These are phyloP conservation scores for Drosophila fungiperda DNA, from an alignment of 2,888 invertebrate species.

Conservation along the genomic window DNA sequence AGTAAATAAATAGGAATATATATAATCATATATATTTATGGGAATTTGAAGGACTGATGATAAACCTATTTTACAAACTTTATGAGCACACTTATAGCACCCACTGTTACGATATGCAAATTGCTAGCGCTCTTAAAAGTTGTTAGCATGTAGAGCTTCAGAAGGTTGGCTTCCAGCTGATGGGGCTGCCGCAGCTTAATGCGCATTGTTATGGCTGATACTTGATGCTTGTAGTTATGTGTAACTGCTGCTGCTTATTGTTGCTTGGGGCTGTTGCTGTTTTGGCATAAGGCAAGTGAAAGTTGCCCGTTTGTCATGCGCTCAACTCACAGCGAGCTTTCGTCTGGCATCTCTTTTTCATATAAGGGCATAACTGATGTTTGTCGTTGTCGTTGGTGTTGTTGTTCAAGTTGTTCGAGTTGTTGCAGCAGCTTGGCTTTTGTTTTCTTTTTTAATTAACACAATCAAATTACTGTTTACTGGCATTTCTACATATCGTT, in stretches of 20 bases:
- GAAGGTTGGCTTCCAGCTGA: slow-evolving; percentile 21
- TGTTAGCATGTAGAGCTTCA: not conserved
- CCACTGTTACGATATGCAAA: slow-evolving; percentile 9
- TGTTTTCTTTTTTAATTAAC: slow-evolving; percentile 80
- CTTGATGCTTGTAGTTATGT: slow-evolving; percentile 60
- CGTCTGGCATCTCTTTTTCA: slow-evolving; percentile 64
- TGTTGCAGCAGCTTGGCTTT: slow-evolving; percentile 48
- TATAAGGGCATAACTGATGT: slow-evolving; percentile 70
- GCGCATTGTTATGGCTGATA: slow-evolving; percentile 55
- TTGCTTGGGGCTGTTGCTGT: slow-evolving; percentile 54
- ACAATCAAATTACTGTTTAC: slow-evolving; percentile 70
- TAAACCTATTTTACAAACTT: not conserved
- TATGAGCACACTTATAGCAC: not conserved
- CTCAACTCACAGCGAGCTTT: slow-evolving; percentile 56
- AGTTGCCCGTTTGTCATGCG: slow-evolving; percentile 69
- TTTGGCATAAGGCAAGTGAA: slow-evolving; percentile 81
- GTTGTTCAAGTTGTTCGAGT: slow-evolving; percentile 14
- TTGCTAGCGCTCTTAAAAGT: not conserved
- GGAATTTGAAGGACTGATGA: not conserved
- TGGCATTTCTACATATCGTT: slow-evolving; percentile 60
- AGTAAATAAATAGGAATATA: not conserved
- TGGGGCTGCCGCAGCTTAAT: slow-evolving; percentile 22
- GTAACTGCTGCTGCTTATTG: slow-evolving; percentile 57
- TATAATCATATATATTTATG: not conserved
- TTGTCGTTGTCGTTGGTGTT: slow-evolving; percentile 12